Base-by-base conservation (phyloP, 2,888 invertebrate species). In the Phyto melanocephala region DNA sequence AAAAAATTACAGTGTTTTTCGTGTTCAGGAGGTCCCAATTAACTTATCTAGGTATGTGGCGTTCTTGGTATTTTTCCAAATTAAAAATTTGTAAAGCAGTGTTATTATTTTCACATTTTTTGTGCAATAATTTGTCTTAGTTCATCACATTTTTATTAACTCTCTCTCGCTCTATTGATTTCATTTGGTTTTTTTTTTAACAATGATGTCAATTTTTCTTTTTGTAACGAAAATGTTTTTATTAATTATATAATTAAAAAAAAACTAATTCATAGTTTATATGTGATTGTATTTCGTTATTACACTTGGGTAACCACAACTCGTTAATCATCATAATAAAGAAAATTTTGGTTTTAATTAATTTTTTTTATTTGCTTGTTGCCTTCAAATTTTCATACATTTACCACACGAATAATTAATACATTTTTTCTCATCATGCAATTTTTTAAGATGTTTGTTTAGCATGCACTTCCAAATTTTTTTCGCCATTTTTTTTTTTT, bases 341-440 rank as follows among this genome's bases (percentile, higher is more conserved):
- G 6, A 42, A 10, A 28, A 54, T 15, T 15, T 35, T 15, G n/a
- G 28, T 20, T 45, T 45, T 13, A 56, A 71, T 42, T 52, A 22
- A 62, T 72, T 54, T 24, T 65, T 22, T 35, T 56, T 65, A 22
- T 37, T 62, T 33, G 15, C 7, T 5, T 40, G 15, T 28, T 40
- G 15, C 6, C 22, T 15, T 58, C 20, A 22, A 10, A 62, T 58
- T 37, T 52, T 11, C 58, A 52, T 42, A 45, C 17, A 5, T 60
- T 11, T 50, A 17, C 17, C 8, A 42, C n/a, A 68, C 47, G n/a
- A 78, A 63, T 63, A 78, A 77, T 70, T 70, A 70, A 70, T 70
- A 20, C 20, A 42, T 5, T 68, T 42, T 62, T 80, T 74, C 70
- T 76, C 76, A 71, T 76, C 76, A 71, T 56, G 67, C 60, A 45